Evolutionary conservation across 2,888 invertebrate species (phyloP), one percentile per base, ranked within the genome.

Genomic region (Uropetala carovei): DNA sequence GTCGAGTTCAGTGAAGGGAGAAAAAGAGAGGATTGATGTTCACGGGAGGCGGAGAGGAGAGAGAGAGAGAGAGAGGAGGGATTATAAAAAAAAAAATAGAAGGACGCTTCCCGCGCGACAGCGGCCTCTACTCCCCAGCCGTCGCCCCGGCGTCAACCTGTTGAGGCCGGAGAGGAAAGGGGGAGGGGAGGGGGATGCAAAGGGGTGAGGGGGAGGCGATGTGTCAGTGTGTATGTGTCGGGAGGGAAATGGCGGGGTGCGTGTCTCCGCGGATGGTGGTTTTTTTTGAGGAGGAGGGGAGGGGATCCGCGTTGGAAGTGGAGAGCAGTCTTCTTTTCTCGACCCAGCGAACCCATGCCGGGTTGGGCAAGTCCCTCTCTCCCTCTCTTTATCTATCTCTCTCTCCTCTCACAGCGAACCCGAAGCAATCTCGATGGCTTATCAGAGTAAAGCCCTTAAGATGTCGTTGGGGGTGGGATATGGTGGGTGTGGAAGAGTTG

Each of bases 141-240:
- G 92, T 93, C 75, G 93, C 93, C 93, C 93, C 93, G 93, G 93
- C 93, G 93, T 93, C 92, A 93, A 93, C 93, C 93, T 96, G 96
- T 96, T 95, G 95, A 95, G 95, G 93, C 94, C 93, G 92, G 93
- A 93, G 93, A 92, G 92, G 93, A 92, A 93, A 93, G 58, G 16
- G 22, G 85, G 57, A 16, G 86, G 59, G 16, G 85, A 10, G 16
- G n/a, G 1, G 86, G 18, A 27, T 30, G 27, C 16, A 9, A 60
- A 16, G 86, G 86, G 60, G n/a, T 60, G 60, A 30, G 86, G 30
- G 82, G 27, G 82, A 14, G 82, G 82, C 30, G 27, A 64, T 43
- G 43, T 43, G 43, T 43, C 43, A 43, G 43, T 43, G 43, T 43
- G 43, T 64, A n/a, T 64, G 56, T 18, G 83, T 13, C 43, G 43